Conservation (phyloP, 2,113 vertebrate genomes). For the Scopus umbretta region DNA sequence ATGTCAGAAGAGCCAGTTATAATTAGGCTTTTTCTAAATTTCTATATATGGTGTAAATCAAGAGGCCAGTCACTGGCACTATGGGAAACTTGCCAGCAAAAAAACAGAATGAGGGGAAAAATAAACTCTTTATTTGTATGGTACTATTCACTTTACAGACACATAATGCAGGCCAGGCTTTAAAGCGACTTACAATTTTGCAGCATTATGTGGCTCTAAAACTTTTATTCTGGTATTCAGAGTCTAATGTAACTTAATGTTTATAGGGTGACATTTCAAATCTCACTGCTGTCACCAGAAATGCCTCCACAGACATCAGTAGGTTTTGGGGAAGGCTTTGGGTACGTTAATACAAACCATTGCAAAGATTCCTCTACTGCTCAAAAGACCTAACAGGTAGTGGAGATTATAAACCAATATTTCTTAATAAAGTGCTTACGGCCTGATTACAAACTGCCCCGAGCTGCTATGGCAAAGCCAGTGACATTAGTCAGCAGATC, state of each 20-base stretch:
- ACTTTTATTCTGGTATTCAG: not conserved
- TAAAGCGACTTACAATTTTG: not conserved
- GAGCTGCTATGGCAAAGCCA: fast-evolving
- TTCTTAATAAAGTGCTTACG: not conserved
- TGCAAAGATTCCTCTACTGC: fast-evolving
- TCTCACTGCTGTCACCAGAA: not conserved
- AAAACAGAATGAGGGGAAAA: not conserved
- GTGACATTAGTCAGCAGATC: fast-evolving
- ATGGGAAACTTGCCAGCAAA: not conserved
- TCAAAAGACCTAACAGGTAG: fast-evolving
- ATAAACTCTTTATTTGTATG: not conserved
- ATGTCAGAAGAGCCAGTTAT: not conserved
- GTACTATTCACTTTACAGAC: not conserved
- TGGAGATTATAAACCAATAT: fast-evolving
- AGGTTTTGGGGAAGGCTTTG: not conserved
- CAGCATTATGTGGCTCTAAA: not conserved
- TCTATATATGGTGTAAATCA: not conserved
- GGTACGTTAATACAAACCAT: not conserved
- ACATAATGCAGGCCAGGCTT: not conserved
- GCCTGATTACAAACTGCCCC: fast-evolving
- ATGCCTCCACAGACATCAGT: fast-evolving
- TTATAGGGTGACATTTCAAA: not conserved
- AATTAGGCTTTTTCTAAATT: not conserved
- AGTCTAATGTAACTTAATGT: not conserved
- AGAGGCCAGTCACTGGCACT: not conserved